phyloP scores from a whole-genome alignment of 2,888 invertebrate genomes.

The Spilarctia lutea region DNA sequence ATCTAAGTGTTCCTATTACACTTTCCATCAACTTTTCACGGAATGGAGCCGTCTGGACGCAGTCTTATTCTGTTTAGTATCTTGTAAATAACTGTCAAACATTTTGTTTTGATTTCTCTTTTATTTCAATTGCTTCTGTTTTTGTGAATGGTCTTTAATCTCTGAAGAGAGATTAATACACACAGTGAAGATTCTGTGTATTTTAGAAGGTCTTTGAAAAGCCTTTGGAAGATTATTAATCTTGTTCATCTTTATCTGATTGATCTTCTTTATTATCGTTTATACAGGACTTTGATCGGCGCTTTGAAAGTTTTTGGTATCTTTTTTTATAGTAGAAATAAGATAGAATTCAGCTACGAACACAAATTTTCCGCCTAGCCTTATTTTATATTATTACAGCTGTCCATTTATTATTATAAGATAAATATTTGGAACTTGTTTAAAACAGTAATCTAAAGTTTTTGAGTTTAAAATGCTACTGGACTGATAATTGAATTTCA shows the following conservation, averaged over 20 bases:
- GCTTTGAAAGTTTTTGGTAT: neutral
- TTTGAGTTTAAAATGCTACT: too few relatives aligned
- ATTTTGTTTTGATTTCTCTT: neutral
- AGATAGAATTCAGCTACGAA: too few relatives aligned
- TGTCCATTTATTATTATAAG: too few relatives aligned
- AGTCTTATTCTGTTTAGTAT: slow-evolving; percentile 42
- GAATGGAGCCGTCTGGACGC: slow-evolving; percentile 40
- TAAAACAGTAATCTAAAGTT: too few relatives aligned
- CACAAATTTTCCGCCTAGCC: too few relatives aligned
- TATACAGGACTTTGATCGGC: neutral
- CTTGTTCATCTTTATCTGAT: neutral
- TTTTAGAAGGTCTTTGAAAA: neutral
- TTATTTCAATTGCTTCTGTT: neutral
- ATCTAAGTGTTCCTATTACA: slow-evolving; percentile 60
- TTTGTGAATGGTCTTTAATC: neutral
- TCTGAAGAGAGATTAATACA: neutral
- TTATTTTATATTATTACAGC: too few relatives aligned
- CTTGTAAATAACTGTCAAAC: neutral
- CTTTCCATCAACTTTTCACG: slow-evolving; percentile 55
- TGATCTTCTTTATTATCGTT: neutral
- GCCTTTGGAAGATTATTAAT: neutral
- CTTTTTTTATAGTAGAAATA: neutral
- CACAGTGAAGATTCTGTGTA: neutral
- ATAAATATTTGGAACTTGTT: too few relatives aligned
- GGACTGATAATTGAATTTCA: too few relatives aligned